phyloP scores from a whole-genome alignment of 2,888 invertebrate species.

The Ophioninae sp. region DNA sequence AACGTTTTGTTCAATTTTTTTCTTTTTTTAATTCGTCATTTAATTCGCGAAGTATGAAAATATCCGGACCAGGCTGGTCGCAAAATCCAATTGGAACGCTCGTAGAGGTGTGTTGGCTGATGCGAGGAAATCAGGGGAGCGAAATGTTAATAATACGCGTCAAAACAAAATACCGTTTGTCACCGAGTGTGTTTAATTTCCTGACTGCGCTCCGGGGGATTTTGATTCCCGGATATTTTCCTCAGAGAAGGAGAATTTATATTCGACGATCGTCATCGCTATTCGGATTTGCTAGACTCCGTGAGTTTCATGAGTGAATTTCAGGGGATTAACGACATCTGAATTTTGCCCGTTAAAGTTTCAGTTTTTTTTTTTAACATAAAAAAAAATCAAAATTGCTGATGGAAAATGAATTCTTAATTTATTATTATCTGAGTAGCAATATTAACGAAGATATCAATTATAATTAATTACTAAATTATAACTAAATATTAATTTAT shows the following conservation, averaged over 20 bases:
- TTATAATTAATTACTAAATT: too few species aligned
- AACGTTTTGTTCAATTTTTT: neutral
- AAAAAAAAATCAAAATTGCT: neutral
- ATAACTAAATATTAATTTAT: too few species aligned
- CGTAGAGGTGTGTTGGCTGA: neutral
- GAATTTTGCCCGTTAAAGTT: neutral
- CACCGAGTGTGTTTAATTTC: neutral
- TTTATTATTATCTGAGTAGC: neutral
- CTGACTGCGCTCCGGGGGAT: neutral
- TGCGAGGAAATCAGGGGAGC: neutral
- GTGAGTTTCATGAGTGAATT: neutral
- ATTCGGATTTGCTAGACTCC: neutral
- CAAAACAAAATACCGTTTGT: neutral
- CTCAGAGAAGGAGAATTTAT: neutral
- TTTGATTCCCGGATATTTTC: neutral
- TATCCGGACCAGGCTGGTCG: neutral
- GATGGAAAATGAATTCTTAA: neutral
- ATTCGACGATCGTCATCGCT: neutral
- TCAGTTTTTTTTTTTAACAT: neutral
- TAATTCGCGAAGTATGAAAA: conserved; percentile 2
- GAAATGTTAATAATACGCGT: neutral
- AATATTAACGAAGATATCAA: too few species aligned
- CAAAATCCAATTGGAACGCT: neutral
- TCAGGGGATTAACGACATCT: too few species aligned
- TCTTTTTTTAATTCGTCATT: neutral